Evolutionary conservation across 2,888 invertebrate genomes (phyloP).

Genomic region (Drosophila conformis): DNA sequence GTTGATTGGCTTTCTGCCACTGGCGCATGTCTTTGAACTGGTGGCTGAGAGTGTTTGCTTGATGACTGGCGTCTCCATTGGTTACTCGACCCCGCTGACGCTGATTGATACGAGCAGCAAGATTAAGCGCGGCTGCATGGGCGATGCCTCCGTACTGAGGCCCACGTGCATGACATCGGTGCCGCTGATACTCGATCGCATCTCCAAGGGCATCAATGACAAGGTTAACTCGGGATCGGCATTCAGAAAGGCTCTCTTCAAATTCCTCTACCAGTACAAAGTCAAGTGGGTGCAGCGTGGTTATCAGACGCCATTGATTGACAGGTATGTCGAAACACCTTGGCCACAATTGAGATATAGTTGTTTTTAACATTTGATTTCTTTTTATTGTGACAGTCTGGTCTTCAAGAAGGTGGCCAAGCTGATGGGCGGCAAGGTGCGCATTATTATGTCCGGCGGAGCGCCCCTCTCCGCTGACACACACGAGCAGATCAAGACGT

Average conservation of each 20-base stretch:
- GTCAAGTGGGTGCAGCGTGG: slow-evolving; percentile 92
- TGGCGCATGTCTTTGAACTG: slow-evolving; percentile 98
- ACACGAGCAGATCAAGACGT: slow-evolving; percentile 96
- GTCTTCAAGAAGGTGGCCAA: slow-evolving; percentile 85
- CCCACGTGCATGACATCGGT: slow-evolving; percentile 99
- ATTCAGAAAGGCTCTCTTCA: slow-evolving; percentile 93
- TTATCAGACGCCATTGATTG: slow-evolving; percentile 92
- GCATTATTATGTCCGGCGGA: slow-evolving; percentile 96
- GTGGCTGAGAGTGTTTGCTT: slow-evolving; percentile 95
- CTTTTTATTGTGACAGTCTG: slow-evolving; percentile 64
- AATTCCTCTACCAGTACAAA: slow-evolving; percentile 98
- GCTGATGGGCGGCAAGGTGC: slow-evolving; percentile 94
- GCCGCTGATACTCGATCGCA: slow-evolving; percentile 98
- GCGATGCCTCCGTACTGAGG: slow-evolving; percentile 95
- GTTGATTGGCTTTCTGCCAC: slow-evolving; percentile 96
- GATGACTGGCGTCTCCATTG: slow-evolving; percentile 94
- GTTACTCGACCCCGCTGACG: slow-evolving; percentile 98
- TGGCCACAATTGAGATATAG: fast-evolving
- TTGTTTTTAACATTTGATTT: not conserved
- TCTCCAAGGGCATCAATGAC: slow-evolving; percentile 98
- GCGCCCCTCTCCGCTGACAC: slow-evolving; percentile 98
- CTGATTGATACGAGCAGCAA: slow-evolving; percentile 97
- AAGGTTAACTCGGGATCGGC: slow-evolving; percentile 93
- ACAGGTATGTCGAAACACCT: slow-evolving; percentile 85
- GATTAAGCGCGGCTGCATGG: slow-evolving; percentile 97